Evolutionary conservation across 2,113 vertebrate species (phyloP).

Genomic region (Casuarius casuarius): DNA sequence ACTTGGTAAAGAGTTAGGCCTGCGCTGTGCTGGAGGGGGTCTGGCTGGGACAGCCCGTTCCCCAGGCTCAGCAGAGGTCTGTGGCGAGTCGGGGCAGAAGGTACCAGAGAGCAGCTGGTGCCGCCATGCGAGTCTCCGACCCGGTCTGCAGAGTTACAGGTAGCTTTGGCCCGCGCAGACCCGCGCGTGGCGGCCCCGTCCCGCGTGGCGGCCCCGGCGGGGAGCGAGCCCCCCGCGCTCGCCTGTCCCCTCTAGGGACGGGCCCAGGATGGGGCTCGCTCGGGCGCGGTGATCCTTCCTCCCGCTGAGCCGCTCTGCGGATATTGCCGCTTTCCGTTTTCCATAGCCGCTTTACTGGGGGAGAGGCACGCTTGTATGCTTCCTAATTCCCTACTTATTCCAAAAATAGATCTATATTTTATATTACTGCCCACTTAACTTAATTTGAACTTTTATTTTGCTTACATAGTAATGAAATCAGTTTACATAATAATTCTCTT

Average conservation of each 20-base stretch:
- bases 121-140: neutral
- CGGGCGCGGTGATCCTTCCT: neutral
- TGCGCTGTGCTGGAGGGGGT: neutral
- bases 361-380: neutral
- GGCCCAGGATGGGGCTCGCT: neutral
- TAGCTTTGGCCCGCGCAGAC: neutral
- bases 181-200: neutral
- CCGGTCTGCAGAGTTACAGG: neutral
- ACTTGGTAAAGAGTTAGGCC: neutral
- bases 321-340: neutral
- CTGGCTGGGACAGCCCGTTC: neutral
- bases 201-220: neutral
- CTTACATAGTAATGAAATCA: slow-evolving; percentile 64
- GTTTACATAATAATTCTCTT: slow-evolving; percentile 63
- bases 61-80: neutral
- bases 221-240: neutral
- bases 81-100: neutral
- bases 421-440: slow-evolving; percentile 25
- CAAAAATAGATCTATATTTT: slow-evolving; percentile 48
- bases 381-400: slow-evolving; percentile 19
- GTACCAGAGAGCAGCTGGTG: neutral
- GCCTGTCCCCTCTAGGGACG: neutral
- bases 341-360: neutral
- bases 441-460: slow-evolving; percentile 68
- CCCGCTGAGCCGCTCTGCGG: neutral